Base-by-base conservation (phyloP, 2,113 vertebrate species). In the Rallus limicola region DNA sequence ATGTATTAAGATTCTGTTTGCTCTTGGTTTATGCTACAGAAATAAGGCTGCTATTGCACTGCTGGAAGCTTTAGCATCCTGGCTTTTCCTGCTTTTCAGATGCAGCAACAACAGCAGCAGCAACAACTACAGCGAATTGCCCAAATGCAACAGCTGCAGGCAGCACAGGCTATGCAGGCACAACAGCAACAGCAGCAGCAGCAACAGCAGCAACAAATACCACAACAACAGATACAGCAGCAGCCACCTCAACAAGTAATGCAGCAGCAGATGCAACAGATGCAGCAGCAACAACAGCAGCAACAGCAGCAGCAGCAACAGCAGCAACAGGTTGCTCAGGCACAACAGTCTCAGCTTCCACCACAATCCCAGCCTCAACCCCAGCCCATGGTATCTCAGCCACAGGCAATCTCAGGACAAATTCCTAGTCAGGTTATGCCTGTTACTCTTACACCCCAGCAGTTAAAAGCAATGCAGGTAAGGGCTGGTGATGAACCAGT, bases 231-330 rank as follows among this genome's bases (percentile, higher is more conserved):
- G 17, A 97, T 98, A 58, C 98, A 98, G 67, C 98, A 98, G 72
- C 98, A 98, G 38, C 96, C 97, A 86, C 97, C 98, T 79, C 95
- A 98, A 4, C 98, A 98, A 92, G 82, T 97, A 38, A 96, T 98
- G 72, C 98, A 98, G 9, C 98, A 98, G 82, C 98, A 98, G 33
- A 97, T 98, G 13, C 98, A 98, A 28, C 98, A 99, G 58, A 96
- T 98, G 56, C 98, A 98, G 31, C 98, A 98, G 81, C 98, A 98
- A 10, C 98, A 98, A 2, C 98, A 98, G 26, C 98, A 98, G 11
- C 98, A 98, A 28, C 97, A 95, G 4, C 95, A 95, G 3, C 98
- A 98, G 16, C 97, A 95, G 0, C 98, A 98, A 1, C 97, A 98
- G 5, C 98, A 98, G 21, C 98, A 99, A 36, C 97, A 98, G 34